Evolutionary conservation across 2,113 vertebrate species (phyloP), one percentile per base, ranked within the genome.

Genomic region (Syngnathus floridae): DNA sequence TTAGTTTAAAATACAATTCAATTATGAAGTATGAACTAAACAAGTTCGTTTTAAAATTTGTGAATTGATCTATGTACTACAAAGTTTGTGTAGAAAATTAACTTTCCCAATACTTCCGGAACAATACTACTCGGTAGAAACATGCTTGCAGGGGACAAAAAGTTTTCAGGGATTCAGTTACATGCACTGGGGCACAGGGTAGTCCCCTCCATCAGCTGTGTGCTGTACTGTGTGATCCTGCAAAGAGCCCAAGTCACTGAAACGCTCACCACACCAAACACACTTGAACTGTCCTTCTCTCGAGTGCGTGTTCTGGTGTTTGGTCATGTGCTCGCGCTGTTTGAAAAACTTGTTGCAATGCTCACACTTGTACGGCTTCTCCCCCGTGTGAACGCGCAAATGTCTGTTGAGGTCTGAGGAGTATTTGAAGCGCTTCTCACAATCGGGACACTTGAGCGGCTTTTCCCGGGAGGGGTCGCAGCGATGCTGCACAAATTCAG

Each of bases 381-480:
- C 97, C 0, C 96, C 96, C 0, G 96, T 97, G 85, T 99, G 97
- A 19, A 97, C 93, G 0, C 96, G 93, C 62, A 93, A 87, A 86
- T 99, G 97, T 8, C 96, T 91, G 88, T 97, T 94, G 89, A 99
- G 88, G 90, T 98, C 97, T 0, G 96, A 98, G 0, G 94, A 91
- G n/a, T 99, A 98, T 76, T 96, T 98, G 83, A 99, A 99, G 35
- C 96, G 93, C 81, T 97, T 98, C 74, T 98, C 95, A 11, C 96
- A 99, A 84, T 98, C 95, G 0, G 94, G 91, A 82, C 97, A 99
- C 88, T 96, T 96, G 46, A 98, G 91, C 1, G 97, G 95, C 78
- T 96, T 97, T 84, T 98, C 97, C 0, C 95, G 92, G 5, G 93
- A 92, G 0, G 96, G 97, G 84, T 98, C 95, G 0, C 96, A 98